Conservation (phyloP, 2,888 invertebrate genomes). For the Phragmatobia fuliginosa region DNA sequence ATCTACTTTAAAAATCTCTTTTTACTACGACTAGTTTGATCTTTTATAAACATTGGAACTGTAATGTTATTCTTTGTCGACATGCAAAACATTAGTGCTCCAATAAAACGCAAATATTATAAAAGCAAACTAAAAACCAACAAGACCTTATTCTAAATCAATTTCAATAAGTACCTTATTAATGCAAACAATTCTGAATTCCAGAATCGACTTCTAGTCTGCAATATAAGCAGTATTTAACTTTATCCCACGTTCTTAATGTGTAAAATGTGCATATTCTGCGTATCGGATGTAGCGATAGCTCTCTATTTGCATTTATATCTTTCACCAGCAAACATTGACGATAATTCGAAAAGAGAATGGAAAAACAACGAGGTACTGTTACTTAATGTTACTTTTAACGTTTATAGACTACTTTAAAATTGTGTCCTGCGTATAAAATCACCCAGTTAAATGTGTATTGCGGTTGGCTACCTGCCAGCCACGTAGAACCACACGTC, state of each 20-base stretch:
- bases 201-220: slow-evolving; percentile 16
- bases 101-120: background rate
- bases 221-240: slow-evolving; percentile 20
- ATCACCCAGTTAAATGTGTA: slow-evolving; percentile 76
- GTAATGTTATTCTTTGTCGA: background rate
- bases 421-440: slow-evolving; percentile 81
- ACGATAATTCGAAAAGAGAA: slow-evolving; percentile 46
- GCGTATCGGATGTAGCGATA: slow-evolving; percentile 25
- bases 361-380: slow-evolving; percentile 59
- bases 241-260: slow-evolving; percentile 19
- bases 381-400: slow-evolving; percentile 75
- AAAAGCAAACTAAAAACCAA: background rate
- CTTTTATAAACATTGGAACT: background rate
- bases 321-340: slow-evolving; percentile 30
- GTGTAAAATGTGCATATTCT: slow-evolving; percentile 16
- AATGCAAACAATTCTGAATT: slow-evolving; percentile 13
- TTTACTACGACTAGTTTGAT: too few species aligned
- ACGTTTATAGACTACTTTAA: slow-evolving; percentile 78
- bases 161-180: background rate
- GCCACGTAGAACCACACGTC: slow-evolving; percentile 68
- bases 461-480: slow-evolving; percentile 79
- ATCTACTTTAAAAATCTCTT: too few species aligned
- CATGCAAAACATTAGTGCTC: background rate
- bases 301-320: slow-evolving; percentile 39
- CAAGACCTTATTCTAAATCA: background rate